Conservation (phyloP, 2,113 vertebrate species). For the Cardinalis cardinalis region DNA sequence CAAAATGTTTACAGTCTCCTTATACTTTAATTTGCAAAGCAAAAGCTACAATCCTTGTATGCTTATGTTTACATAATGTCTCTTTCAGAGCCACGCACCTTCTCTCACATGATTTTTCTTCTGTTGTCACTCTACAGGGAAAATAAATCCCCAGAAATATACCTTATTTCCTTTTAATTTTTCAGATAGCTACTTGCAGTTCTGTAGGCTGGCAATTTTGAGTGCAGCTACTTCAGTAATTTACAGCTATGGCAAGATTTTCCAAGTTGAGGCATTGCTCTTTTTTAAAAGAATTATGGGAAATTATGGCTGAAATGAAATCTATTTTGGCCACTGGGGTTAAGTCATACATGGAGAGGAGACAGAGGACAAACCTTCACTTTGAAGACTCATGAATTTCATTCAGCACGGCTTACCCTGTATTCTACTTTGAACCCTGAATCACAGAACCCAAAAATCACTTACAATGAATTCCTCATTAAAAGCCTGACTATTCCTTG, state of each 20-base stretch:
- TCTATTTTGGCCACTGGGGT: not conserved
- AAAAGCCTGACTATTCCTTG: not conserved
- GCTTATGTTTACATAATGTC: not conserved
- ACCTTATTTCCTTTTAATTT: not conserved
- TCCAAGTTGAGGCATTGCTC: not conserved
- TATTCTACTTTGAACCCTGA: not conserved
- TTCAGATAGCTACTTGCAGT: not conserved
- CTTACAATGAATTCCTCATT: not conserved
- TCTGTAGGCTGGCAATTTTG: not conserved
- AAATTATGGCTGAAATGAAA: not conserved
- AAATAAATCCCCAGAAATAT: not conserved
- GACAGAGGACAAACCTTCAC: not conserved
- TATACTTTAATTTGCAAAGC: not conserved
- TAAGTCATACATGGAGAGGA: not conserved
- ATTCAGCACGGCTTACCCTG: not conserved
- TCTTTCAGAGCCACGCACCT: not conserved
- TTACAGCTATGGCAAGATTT: not conserved
- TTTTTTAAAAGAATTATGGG: not conserved
- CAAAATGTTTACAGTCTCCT: not conserved
- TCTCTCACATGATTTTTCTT: not conserved
- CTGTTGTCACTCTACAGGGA: not conserved
- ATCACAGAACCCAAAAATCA: not conserved
- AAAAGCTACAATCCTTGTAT: not conserved
- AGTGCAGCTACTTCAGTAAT: not conserved
- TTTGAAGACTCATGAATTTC: not conserved